These are phyloP conservation scores for Propithecus deckenii DNA, from an alignment of 2,797 vertebrate genomes.

Conservation along the genomic window DNA sequence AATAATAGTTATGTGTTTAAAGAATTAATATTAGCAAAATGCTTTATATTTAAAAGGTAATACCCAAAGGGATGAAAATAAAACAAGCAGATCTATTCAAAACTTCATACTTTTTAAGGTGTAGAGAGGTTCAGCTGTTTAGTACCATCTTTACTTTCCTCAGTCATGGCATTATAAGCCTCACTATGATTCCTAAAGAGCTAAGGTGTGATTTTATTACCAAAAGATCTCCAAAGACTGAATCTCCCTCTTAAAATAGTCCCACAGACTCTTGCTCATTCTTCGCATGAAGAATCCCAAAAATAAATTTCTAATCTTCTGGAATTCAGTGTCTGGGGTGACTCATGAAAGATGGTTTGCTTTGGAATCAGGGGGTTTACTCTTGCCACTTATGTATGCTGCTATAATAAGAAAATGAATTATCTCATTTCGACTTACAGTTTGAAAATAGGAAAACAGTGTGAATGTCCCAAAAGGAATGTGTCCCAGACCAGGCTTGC, in stretches of 20 bases:
- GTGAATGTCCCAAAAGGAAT: no score
- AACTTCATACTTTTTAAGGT: background rate
- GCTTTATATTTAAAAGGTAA: background rate
- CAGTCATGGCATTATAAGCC: background rate
- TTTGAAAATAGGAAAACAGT: no score
- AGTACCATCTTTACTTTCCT: background rate
- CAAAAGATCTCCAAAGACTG: background rate
- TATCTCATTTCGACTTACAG: no score
- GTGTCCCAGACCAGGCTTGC: background rate
- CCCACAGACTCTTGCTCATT: constrained; percentile 35
- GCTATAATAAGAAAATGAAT: no score
- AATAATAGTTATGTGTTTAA: background rate
- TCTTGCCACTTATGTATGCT: constrained; percentile 52
- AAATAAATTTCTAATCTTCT: constrained; percentile 4
- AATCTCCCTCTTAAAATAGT: background rate
- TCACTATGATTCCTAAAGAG: background rate
- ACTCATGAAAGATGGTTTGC: constrained; percentile 75
- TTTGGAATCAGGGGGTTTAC: constrained; percentile 75
- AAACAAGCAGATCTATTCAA: background rate
- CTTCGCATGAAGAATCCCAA: background rate
- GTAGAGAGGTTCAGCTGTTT: background rate
- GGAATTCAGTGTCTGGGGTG: constrained; percentile 74
- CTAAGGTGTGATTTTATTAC: background rate
- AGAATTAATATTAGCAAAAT: background rate
- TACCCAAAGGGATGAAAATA: background rate